These are phyloP conservation scores for Manis javanica DNA, from an alignment of 2,797 vertebrate genomes.

Conservation along the genomic window DNA sequence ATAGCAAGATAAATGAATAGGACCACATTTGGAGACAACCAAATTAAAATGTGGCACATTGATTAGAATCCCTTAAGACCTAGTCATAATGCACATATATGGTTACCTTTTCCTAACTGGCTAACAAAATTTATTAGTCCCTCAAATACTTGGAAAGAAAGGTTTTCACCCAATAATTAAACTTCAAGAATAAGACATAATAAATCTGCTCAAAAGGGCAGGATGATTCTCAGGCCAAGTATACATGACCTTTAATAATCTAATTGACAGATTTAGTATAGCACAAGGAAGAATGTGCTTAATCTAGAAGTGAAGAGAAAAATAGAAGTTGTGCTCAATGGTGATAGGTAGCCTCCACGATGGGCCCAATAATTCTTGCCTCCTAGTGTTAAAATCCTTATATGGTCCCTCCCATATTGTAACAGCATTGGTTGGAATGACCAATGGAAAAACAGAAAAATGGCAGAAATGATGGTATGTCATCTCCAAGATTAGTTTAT, in stretches of 20 bases:
- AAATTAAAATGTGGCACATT: background rate
- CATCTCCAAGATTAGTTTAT: background rate
- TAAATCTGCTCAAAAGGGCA: background rate
- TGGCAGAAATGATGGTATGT: background rate
- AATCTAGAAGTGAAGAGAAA: background rate
- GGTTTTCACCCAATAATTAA: background rate
- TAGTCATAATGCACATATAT: background rate
- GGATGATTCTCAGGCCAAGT: background rate
- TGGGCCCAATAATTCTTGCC: background rate
- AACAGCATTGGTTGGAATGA: background rate
- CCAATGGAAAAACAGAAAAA: background rate
- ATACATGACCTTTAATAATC: background rate
- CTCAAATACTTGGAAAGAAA: background rate
- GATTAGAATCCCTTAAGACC: background rate
- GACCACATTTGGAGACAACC: background rate
- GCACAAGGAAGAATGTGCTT: background rate
- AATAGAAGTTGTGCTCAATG: background rate
- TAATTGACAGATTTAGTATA: background rate
- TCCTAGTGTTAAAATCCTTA: background rate
- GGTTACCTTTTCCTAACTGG: background rate
- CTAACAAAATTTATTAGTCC: background rate
- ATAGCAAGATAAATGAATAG: background rate
- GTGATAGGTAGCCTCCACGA: background rate
- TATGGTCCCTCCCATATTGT: background rate
- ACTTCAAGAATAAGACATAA: background rate